phyloP scores from a whole-genome alignment of 2,797 vertebrate species.

The Manis javanica region DNA sequence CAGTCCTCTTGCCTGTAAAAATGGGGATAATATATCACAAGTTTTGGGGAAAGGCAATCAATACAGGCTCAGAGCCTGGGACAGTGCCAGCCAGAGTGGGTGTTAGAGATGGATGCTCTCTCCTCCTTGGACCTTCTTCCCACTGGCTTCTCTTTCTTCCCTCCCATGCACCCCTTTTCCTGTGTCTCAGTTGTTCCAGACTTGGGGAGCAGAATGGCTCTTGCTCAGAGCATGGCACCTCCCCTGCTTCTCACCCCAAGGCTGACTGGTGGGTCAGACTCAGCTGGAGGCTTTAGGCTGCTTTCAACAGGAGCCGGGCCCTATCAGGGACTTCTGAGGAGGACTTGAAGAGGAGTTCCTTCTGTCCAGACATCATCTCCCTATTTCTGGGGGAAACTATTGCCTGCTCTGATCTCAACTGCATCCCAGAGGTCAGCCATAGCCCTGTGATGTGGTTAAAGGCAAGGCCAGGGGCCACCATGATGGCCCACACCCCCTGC shows the following conservation, averaged over 20 bases:
- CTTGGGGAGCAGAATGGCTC: not conserved
- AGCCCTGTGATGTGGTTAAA: conserved; percentile 69
- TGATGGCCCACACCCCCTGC: conserved; percentile 53
- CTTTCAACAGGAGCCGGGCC: not conserved
- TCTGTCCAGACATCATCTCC: not conserved
- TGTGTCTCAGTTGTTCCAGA: not conserved
- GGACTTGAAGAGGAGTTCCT: not conserved
- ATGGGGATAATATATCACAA: not conserved
- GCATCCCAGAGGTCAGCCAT: conserved; percentile 61
- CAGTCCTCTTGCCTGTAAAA: not conserved
- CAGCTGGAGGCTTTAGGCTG: not conserved
- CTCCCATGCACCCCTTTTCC: not conserved
- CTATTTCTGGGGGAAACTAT: conserved; percentile 78
- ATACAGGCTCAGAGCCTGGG: not conserved
- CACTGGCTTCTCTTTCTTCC: not conserved
- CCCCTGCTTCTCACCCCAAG: not conserved
- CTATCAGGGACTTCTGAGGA: not conserved
- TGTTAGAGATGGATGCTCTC: accelerated
- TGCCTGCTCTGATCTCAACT: conserved; percentile 71
- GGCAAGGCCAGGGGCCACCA: conserved; percentile 71
- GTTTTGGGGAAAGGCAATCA: not conserved
- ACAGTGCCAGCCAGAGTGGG: not conserved
- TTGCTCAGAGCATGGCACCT: not conserved
- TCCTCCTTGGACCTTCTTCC: accelerated
- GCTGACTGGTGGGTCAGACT: not conserved